phyloP scores from a whole-genome alignment of 2,888 invertebrate genomes.

The Atherix ibis region DNA sequence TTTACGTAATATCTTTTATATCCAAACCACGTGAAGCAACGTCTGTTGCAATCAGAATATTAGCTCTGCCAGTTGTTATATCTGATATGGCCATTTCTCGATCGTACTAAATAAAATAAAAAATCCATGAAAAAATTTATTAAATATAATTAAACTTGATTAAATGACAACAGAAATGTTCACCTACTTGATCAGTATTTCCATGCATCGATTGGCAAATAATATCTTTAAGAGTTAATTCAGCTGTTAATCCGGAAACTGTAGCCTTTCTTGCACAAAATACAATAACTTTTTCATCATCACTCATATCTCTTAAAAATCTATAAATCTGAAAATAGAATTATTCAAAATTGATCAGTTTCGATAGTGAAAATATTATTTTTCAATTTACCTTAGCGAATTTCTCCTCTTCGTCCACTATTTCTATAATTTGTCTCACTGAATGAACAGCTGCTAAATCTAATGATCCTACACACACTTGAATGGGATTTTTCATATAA shows the following conservation, averaged over 20 bases:
- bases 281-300: slow-evolving; percentile 71
- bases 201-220: slow-evolving; percentile 75
- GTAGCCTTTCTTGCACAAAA: slow-evolving; percentile 78
- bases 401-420: slow-evolving; percentile 57
- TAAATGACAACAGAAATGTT: background rate
- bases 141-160: background rate
- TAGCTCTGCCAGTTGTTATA: slow-evolving; percentile 60
- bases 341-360: too few species aligned
- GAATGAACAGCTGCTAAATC: slow-evolving; percentile 83
- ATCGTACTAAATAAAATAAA: slow-evolving; percentile 35
- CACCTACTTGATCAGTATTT: slow-evolving; percentile 55
- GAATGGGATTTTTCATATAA: slow-evolving; percentile 80
- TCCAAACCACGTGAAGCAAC: slow-evolving; percentile 90
- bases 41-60: slow-evolving; percentile 84
- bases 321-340: slow-evolving; percentile 40
- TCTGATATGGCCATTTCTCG: slow-evolving; percentile 72
- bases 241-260: slow-evolving; percentile 70
- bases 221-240: slow-evolving; percentile 53
- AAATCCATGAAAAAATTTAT: background rate
- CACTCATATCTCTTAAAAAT: slow-evolving; percentile 53
- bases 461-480: slow-evolving; percentile 74
- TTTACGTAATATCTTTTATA: slow-evolving; percentile 65
- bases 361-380: too few species aligned
- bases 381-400: slow-evolving; percentile 37
- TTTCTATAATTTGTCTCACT: slow-evolving; percentile 63